These are phyloP conservation scores for Eupithecia subumbrata DNA, from an alignment of 2,888 invertebrate genomes.

Conservation along the genomic window DNA sequence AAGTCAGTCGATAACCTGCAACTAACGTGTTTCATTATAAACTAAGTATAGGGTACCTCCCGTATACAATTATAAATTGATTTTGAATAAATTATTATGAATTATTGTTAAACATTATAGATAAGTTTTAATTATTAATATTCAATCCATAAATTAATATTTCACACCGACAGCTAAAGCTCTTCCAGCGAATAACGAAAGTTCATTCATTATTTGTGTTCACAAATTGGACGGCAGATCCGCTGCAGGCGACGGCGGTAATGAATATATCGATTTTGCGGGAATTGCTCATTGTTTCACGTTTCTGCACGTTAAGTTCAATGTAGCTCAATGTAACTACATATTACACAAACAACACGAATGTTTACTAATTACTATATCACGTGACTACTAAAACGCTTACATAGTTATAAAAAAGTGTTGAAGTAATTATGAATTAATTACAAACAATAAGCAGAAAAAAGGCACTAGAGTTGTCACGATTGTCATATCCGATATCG, in stretches of 20 bases:
- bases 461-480: slow-evolving; percentile 40
- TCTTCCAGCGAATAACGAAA: slow-evolving; percentile 16
- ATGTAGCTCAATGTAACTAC: slow-evolving; percentile 4
- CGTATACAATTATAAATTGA: background rate
- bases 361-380: background rate
- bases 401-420: background rate
- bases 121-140: background rate
- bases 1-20: too few species aligned
- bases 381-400: background rate
- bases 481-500: slow-evolving; percentile 47
- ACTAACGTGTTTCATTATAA: too few species aligned
- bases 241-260: slow-evolving; percentile 44
- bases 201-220: slow-evolving; percentile 56
- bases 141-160: background rate
- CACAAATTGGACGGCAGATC: slow-evolving; percentile 49
- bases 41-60: background rate
- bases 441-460: slow-evolving; percentile 36
- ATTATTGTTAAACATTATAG: background rate
- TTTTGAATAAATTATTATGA: background rate
- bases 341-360: background rate
- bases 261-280: slow-evolving; percentile 55
- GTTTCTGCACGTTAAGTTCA: background rate
- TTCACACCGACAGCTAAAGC: background rate
- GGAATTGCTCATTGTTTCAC: slow-evolving; percentile 18
- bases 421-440: background rate